Evolutionary conservation across 1,140 invertebrate genomes (phyloP), one percentile per base, ranked within the genome.

Genomic region (Danaus plexippus): DNA sequence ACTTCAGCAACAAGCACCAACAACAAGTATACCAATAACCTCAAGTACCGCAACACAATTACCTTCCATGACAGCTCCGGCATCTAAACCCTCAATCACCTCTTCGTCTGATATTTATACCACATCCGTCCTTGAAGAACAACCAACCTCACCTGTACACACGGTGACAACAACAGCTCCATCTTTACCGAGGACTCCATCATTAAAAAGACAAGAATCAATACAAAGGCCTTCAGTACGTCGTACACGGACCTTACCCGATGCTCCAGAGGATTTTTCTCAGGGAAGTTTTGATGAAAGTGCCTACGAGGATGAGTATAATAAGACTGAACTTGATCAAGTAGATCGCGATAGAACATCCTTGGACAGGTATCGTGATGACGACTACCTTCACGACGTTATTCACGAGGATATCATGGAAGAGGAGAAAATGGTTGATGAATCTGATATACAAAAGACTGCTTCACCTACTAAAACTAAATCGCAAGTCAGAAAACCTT

Each of bases 281-380:
- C 70, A 72, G 59, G 76, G 75, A 57, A 79, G 74, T 71, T 83
- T 82, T 64, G 83, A 87, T 66, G 80, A 82, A 83, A 85, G 81
- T 85, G 81, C 83, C 81, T 86, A 86, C 73, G 83, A 86, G 62
- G 80, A 86, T 54, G 83, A 86, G 73, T 83, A 83, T 70, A 59
- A 86, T 75, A 86, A 85, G 83, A 86, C 83, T 86, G 83, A 86
- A 73, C 75, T 73, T 61, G 81, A 86, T 83, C 76, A 83, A 85
- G 69, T 77, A 66, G 80, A 84, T 53, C 75, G 72, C 45, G 82
- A 85, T 52, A 80, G 81, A 57, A 77, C 71, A 49, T 86, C 81
- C 64, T 67, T 85, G 53, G 80, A 85, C 58, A 84, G 80, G 66
- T 87, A 78, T 81, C 79, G 57, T 74, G 81, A 87, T 22, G 77